Percentiles rank a stretch among this genome's conserved stretches.
phyloP scores from a whole-genome alignment of 2,113 vertebrate species.

The Coptodon rendalli region DNA sequence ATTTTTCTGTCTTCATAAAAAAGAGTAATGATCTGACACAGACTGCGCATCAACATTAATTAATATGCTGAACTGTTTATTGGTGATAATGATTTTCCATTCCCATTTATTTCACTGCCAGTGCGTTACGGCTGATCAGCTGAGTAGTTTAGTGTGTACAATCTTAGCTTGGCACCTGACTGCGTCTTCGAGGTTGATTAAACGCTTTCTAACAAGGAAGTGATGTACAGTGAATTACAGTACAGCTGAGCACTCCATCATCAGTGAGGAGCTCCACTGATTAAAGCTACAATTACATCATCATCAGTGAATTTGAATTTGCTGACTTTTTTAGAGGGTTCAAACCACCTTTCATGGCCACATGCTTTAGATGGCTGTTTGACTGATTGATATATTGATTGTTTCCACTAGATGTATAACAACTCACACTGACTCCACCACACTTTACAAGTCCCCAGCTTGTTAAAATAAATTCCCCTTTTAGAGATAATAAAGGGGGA shows the following conservation, averaged over 20 bases:
- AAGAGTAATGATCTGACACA: not conserved
- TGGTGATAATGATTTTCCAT: not conserved
- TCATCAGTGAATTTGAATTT: not conserved
- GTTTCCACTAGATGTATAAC: not conserved
- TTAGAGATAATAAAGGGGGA: not conserved
- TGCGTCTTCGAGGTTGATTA: not conserved
- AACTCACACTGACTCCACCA: not conserved
- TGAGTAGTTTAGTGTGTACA: not conserved
- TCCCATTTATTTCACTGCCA: not conserved
- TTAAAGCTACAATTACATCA: not conserved
- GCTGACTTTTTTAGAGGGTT: not conserved
- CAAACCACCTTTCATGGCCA: not conserved
- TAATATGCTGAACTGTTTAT: not conserved
- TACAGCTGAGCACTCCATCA: not conserved
- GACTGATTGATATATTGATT: not conserved
- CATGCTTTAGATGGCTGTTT: not conserved
- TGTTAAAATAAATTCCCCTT: not conserved
- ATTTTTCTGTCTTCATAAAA: not conserved
- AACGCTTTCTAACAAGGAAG: not conserved
- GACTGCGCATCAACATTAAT: not conserved
- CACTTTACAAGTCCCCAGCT: not conserved
- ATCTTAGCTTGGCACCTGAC: not conserved
- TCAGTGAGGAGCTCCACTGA: not conserved
- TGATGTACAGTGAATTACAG: not conserved
- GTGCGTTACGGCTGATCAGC: not conserved